phyloP scores from a whole-genome alignment of 2,888 invertebrate species.

The Rotaria macrura region DNA sequence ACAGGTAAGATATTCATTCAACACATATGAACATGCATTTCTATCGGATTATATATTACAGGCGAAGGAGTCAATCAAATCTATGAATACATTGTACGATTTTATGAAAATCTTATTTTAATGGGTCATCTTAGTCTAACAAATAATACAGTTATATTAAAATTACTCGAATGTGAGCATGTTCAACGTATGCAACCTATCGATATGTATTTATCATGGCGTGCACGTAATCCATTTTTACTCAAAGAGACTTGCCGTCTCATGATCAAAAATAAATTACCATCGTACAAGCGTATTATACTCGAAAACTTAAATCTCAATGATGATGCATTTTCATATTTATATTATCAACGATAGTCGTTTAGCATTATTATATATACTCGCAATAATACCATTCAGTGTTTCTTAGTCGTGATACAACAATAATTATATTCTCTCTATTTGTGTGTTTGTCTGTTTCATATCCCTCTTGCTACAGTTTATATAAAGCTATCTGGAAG shows the following conservation, averaged over 20 bases:
- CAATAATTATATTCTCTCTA: not conserved
- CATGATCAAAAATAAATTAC: not conserved
- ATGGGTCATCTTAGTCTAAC: conserved; percentile 18
- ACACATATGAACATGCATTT: not conserved
- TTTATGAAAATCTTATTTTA: conserved; percentile 16
- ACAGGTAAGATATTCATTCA: not conserved
- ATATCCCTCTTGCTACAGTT: not conserved
- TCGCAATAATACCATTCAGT: not conserved
- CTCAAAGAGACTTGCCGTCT: conserved; percentile 5
- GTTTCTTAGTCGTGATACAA: not conserved
- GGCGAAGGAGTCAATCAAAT: conserved; percentile 12
- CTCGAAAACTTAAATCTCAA: conserved; percentile 3
- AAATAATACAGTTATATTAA: not conserved
- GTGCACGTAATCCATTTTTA: conserved; percentile 17
- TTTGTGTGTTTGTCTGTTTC: not conserved
- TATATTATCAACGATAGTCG: conserved; percentile 14
- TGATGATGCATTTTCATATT: not conserved
- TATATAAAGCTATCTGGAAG: not conserved
- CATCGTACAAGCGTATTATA: not conserved
- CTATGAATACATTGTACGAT: conserved; percentile 10
- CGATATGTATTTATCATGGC: conserved; percentile 8
- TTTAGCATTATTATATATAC: not conserved
- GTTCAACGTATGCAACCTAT: not conserved
- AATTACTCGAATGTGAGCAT: not conserved
- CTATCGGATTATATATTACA: not conserved